A percentile compares a stretch with the other conserved stretches of the same genome.
Conservation (phyloP, 2,113 vertebrate genomes). For the Antigone vipio region DNA sequence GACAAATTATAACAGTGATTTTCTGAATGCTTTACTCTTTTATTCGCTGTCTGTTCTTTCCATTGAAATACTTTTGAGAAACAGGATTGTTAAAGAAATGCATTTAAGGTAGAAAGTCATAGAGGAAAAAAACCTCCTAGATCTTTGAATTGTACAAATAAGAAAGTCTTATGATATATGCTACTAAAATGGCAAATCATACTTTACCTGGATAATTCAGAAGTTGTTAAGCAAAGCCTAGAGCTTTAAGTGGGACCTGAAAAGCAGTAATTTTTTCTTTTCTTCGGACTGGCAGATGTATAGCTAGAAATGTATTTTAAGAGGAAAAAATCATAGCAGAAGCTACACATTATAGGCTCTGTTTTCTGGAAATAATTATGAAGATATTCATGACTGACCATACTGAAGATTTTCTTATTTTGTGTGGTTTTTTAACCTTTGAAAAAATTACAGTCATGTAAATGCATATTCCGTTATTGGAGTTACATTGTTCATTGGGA, state of each 20-base stretch:
- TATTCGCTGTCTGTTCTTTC: background rate
- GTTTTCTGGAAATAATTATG: background rate
- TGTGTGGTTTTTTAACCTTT: background rate
- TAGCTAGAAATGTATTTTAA: background rate
- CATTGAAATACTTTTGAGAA: background rate
- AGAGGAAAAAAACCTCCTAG: rapidly evolving
- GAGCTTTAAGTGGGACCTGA: background rate
- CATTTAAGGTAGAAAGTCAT: background rate
- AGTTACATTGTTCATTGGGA: background rate
- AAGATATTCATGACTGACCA: background rate
- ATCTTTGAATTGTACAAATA: background rate
- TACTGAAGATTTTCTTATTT: background rate
- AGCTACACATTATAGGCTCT: background rate
- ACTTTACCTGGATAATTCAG: background rate
- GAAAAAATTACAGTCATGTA: background rate
- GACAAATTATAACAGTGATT: background rate
- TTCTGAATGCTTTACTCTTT: background rate
- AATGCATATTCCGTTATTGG: background rate
- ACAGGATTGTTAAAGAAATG: background rate
- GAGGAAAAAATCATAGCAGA: background rate
- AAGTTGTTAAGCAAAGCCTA: background rate
- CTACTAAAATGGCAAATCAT: background rate
- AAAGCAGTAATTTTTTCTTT: background rate
- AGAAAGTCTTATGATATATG: background rate
- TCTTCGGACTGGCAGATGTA: background rate